A percentile compares a stretch with the other conserved stretches of the same genome.
Conservation (phyloP, 2,797 vertebrate genomes). For the Cuculus canorus region DNA sequence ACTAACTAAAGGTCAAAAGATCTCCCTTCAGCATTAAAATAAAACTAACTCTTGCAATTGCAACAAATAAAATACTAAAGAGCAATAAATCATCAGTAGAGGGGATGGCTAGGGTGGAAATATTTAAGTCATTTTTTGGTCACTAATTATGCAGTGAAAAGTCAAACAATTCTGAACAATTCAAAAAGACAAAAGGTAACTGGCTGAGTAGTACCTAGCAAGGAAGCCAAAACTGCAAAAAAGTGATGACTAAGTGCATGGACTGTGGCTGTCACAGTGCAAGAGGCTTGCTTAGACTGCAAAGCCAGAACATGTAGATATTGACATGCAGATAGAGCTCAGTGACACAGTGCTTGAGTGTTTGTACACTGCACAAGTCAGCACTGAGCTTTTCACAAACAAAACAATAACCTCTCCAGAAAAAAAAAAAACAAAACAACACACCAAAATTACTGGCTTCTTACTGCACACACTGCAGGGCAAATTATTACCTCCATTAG, state of each 20-base stretch:
- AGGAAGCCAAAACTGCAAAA: background rate
- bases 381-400: background rate
- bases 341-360: background rate
- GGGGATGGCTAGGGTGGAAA: background rate
- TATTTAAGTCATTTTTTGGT: background rate
- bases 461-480: background rate
- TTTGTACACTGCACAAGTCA: background rate
- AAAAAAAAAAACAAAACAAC: background rate
- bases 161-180: background rate
- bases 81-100: background rate
- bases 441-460: background rate
- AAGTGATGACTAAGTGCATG: background rate
- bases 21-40: background rate
- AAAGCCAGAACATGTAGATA: background rate
- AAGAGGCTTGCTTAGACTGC: background rate
- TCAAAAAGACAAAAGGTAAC: background rate
- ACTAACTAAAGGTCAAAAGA: constrained; percentile 47
- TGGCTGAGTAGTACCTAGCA: background rate
- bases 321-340: background rate
- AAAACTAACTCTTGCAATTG: background rate
- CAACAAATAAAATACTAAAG: background rate
- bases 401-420: background rate
- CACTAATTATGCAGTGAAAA: background rate
- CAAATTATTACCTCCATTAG: background rate
- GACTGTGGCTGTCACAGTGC: background rate